Evolutionary conservation across 1,140 invertebrate species (phyloP).

Genomic region (Nasonia longicornis): DNA sequence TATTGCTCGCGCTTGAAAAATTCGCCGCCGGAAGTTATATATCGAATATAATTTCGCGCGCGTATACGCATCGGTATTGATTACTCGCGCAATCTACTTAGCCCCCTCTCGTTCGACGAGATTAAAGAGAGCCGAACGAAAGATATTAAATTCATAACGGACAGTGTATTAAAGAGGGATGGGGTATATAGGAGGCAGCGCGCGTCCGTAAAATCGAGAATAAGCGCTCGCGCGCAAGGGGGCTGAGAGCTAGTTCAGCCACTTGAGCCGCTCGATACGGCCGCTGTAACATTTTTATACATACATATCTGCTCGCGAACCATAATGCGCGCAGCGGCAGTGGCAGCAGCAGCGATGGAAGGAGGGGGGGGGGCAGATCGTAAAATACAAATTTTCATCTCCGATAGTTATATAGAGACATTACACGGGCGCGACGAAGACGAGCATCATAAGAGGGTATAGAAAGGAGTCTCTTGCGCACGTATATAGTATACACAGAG

Average conservation of each 20-base stretch:
- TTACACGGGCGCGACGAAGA: not conserved
- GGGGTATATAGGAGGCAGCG: too few relatives aligned
- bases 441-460: not conserved
- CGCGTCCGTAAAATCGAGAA: not conserved
- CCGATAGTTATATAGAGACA: not conserved
- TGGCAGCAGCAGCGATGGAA: not conserved
- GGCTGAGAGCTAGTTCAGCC: not conserved
- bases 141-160: not conserved
- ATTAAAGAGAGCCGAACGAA: not conserved
- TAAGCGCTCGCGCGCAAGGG: not conserved
- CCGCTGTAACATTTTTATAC: conserved; percentile 15
- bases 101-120: not conserved
- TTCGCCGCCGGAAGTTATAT: not conserved
- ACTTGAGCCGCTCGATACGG: not conserved
- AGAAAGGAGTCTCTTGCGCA: not conserved
- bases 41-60: not conserved
- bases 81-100: not conserved
- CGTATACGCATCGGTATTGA: not conserved
- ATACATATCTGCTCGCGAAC: not conserved
- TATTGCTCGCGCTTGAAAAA: not conserved
- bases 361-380: not conserved
- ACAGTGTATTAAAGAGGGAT: not conserved
- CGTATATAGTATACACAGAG: too few relatives aligned
- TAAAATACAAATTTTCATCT: conserved; percentile 54
- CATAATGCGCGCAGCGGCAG: not conserved